Evolutionary conservation across 2,797 vertebrate species (phyloP).

Genomic region (Helarctos malayanus): DNA sequence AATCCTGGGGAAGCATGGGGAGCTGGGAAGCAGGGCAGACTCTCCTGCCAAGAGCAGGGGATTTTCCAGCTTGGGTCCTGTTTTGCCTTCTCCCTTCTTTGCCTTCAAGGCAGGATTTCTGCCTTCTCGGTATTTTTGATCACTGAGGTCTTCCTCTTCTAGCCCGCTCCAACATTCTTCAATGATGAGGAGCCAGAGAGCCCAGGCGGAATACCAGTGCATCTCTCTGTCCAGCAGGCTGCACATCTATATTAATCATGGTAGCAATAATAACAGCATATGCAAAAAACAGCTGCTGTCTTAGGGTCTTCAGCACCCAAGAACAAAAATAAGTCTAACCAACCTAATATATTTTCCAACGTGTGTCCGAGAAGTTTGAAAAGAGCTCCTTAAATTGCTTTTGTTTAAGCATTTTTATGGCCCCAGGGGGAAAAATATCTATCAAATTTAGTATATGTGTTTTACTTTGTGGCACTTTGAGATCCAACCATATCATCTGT

Average conservation of each 20-base stretch:
- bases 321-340: conserved; percentile 58
- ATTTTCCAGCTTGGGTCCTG: background rate
- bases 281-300: conserved; percentile 33
- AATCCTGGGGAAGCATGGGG: background rate
- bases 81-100: background rate
- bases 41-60: background rate
- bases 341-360: background rate
- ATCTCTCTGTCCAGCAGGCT: background rate
- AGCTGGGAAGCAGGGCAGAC: background rate
- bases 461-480: conserved; percentile 78
- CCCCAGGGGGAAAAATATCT: background rate
- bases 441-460: conserved; percentile 77
- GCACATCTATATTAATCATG: conserved; percentile 24
- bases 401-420: conserved; percentile 79
- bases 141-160: background rate
- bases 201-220: background rate
- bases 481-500: conserved; percentile 82
- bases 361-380: conserved; percentile 1
- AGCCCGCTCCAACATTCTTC: background rate
- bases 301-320: background rate
- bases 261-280: background rate
- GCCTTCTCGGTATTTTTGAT: background rate
- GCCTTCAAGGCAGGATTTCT: background rate
- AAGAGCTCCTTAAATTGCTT: conserved; percentile 57
- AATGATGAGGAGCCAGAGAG: background rate